Conservation (phyloP, 1,140 invertebrate species). For the Drosophila kanapiae region DNA sequence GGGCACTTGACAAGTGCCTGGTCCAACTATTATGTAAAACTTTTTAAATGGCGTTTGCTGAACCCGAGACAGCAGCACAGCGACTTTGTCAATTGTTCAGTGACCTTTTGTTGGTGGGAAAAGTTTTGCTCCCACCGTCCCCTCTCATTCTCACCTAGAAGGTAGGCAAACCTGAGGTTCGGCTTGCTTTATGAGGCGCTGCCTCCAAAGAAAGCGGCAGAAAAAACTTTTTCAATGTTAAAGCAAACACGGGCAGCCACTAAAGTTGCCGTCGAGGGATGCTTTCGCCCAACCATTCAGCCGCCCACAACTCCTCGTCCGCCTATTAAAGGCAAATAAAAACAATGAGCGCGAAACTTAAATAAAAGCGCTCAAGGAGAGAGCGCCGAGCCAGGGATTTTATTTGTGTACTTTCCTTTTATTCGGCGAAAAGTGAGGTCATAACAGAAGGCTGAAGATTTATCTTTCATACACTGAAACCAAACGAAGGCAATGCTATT, state of each 20-base stretch:
- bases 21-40: constrained; percentile 68
- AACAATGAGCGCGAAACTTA: constrained; percentile 72
- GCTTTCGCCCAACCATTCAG: neutral
- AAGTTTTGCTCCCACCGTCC: constrained; percentile 28
- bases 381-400: constrained; percentile 15
- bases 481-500: too few relatives aligned
- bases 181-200: constrained; percentile 47
- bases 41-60: constrained; percentile 67
- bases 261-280: constrained; percentile 49
- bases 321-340: constrained; percentile 70
- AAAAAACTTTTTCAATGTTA: constrained; percentile 73
- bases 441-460: constrained; percentile 47
- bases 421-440: constrained; percentile 22
- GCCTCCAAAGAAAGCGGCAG: constrained; percentile 31
- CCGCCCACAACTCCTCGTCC: constrained; percentile 10
- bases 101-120: constrained; percentile 72
- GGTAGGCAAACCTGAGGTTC: constrained; percentile 31
- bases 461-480: constrained; percentile 15
- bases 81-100: constrained; percentile 71
- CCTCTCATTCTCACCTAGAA: constrained; percentile 40
- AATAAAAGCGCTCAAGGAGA: constrained; percentile 57
- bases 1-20: constrained; percentile 51
- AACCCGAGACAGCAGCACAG: constrained; percentile 27
- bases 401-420: constrained; percentile 38
- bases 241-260: constrained; percentile 62